These are phyloP conservation scores for Cotesia congregata DNA, from an alignment of 2,888 invertebrate genomes.

Conservation along the genomic window DNA sequence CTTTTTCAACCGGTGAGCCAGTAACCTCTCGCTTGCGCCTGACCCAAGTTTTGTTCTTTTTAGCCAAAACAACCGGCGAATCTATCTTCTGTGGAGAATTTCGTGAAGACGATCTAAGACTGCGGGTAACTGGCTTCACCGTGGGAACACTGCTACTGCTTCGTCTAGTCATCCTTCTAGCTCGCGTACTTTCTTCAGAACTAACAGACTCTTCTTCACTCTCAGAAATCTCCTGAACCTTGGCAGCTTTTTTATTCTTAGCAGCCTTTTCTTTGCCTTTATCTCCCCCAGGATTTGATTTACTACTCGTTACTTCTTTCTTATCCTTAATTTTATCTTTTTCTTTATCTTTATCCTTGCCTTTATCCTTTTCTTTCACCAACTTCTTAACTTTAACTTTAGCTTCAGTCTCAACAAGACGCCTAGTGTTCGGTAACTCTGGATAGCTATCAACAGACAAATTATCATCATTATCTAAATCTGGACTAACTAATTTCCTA, in stretches of 20 bases:
- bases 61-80: not conserved
- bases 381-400: slow-evolving; percentile 68
- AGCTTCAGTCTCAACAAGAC: slow-evolving; percentile 74
- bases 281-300: slow-evolving; percentile 48
- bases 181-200: slow-evolving; percentile 58
- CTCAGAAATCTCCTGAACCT: slow-evolving; percentile 52
- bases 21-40: slow-evolving; percentile 33
- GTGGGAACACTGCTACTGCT: slow-evolving; percentile 53
- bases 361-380: slow-evolving; percentile 58
- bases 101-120: slow-evolving; percentile 59
- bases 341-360: slow-evolving; percentile 72
- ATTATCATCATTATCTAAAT: slow-evolving; percentile 76
- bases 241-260: slow-evolving; percentile 47
- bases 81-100: slow-evolving; percentile 45
- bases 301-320: slow-evolving; percentile 37
- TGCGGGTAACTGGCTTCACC: slow-evolving; percentile 54
- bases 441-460: slow-evolving; percentile 78
- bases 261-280: slow-evolving; percentile 53
- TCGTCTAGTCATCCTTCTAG: slow-evolving; percentile 58
- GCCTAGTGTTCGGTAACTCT: slow-evolving; percentile 76
- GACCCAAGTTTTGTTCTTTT: slow-evolving; percentile 7
- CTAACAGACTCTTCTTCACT: slow-evolving; percentile 62
- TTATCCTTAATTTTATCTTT: slow-evolving; percentile 59
- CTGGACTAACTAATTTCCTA: slow-evolving; percentile 77
- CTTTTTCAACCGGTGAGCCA: slow-evolving; percentile 29